Conservation (phyloP, 2,797 vertebrate genomes). For the Numenius phaeopus region DNA sequence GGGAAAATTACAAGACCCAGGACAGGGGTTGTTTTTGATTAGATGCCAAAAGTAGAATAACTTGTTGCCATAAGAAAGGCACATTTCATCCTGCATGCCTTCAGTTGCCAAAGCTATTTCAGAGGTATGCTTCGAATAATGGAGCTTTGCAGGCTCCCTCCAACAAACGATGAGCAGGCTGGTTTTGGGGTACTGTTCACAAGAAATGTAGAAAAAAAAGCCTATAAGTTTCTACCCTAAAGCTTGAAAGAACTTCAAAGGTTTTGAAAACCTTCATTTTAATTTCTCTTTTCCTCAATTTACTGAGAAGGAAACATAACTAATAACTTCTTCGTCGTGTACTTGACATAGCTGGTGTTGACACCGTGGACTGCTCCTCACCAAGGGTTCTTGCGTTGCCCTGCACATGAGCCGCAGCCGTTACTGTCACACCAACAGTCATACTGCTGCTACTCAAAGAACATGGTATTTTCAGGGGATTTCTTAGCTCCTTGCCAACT, state of each 20-base stretch:
- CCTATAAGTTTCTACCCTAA: not conserved
- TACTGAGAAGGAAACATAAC: not conserved
- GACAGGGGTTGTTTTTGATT: not conserved
- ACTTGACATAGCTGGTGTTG: not conserved
- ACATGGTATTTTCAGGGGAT: not conserved
- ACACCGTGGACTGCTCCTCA: not conserved
- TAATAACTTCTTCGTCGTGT: not conserved
- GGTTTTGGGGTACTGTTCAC: accelerated
- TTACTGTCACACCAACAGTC: not conserved
- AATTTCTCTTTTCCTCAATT: not conserved
- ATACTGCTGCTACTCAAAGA: not conserved
- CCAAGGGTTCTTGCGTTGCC: not conserved
- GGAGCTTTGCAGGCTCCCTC: not conserved
- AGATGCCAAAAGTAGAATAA: not conserved
- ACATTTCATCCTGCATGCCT: not conserved
- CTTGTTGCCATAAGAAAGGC: not conserved
- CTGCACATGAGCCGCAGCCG: not conserved
- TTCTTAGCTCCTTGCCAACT: not conserved
- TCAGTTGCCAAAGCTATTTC: not conserved
- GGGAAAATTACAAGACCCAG: not conserved
- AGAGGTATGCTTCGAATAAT: not conserved
- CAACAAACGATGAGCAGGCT: not conserved
- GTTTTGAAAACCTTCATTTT: not conserved
- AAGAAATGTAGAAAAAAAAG: not conserved
- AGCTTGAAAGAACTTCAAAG: not conserved